Percentiles rank a stretch among this genome's conserved stretches.
Evolutionary conservation across 2,113 vertebrate species (phyloP).

Genomic region (Conger conger): DNA sequence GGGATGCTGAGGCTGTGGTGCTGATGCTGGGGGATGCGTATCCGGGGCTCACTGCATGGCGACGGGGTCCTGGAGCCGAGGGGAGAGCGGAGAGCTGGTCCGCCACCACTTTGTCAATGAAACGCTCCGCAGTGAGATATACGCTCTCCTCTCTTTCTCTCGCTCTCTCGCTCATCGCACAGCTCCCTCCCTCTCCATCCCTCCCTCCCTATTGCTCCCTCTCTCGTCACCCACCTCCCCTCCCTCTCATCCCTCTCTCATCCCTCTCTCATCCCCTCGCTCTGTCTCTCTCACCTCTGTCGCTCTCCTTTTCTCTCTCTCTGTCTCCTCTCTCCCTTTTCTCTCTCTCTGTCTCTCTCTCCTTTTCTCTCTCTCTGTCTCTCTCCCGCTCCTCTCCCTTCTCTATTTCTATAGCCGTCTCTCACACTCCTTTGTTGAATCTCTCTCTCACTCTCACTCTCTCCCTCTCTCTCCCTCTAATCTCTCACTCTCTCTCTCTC

Average conservation of each 20-base stretch:
- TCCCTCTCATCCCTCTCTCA: conserved; percentile 33
- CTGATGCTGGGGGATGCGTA: neutral
- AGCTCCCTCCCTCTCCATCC: conserved; percentile 2
- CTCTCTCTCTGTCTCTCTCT: neutral
- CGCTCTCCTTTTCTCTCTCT: conserved; percentile 18
- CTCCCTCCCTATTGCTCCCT: neutral
- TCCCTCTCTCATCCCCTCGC: neutral
- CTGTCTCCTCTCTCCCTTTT: conserved; percentile 24
- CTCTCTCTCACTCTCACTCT: neutral
- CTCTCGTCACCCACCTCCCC: conserved; percentile 11
- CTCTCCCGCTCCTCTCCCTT: neutral
- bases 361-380: neutral
- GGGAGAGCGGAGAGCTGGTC: neutral
- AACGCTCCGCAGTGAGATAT: conserved; percentile 59
- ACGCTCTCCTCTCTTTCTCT: neutral
- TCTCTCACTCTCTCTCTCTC: conserved; percentile 2
- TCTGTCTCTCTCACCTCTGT: conserved; percentile 7
- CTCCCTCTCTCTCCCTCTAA: neutral
- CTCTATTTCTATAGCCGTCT: neutral
- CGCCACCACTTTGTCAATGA: conserved; percentile 68
- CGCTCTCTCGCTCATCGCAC: neutral
- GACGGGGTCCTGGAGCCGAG: neutral
- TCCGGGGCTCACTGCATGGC: neutral
- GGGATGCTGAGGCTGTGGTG: neutral
- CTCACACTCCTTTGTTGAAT: neutral